These are phyloP conservation scores for Peromyscus polionotus DNA, from an alignment of 2,113 vertebrate species.

Conservation along the genomic window DNA sequence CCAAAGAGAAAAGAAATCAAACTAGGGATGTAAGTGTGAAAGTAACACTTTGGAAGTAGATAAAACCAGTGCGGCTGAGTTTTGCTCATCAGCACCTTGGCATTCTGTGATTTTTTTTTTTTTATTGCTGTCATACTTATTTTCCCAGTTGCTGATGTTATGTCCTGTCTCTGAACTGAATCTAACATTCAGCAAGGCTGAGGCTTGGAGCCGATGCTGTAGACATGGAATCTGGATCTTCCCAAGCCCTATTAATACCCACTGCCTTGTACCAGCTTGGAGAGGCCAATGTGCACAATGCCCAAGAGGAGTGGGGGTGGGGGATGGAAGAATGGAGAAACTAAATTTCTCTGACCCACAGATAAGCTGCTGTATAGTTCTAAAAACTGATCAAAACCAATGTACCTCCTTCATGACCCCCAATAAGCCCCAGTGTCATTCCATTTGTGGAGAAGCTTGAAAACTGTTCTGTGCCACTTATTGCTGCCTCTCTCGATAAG, in stretches of 20 bases:
- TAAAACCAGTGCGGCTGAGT: background rate
- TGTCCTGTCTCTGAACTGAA: background rate
- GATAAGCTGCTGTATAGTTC: constrained; percentile 82
- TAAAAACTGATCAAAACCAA: constrained; percentile 86
- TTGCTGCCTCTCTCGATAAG: constrained; percentile 83
- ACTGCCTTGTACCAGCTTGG: background rate
- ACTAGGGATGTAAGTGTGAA: background rate
- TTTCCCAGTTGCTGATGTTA: background rate
- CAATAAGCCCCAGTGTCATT: constrained; percentile 78
- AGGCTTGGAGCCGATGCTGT: fast-evolving
- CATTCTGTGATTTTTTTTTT: background rate
- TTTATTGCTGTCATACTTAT: background rate
- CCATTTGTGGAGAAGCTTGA: constrained; percentile 80
- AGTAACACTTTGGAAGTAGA: background rate
- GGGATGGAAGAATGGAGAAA: constrained; percentile 65
- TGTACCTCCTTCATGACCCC: constrained; percentile 82
- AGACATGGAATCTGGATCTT: background rate
- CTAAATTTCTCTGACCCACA: constrained; percentile 76
- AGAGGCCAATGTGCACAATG: constrained; percentile 23
- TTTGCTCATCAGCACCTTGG: background rate
- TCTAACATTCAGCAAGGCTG: background rate
- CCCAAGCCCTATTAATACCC: background rate
- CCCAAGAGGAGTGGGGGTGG: background rate
- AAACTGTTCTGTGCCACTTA: constrained; percentile 77
- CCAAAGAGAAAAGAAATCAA: background rate